Base-by-base conservation (phyloP, 2,113 vertebrate genomes). In the Serilophus lunatus region DNA sequence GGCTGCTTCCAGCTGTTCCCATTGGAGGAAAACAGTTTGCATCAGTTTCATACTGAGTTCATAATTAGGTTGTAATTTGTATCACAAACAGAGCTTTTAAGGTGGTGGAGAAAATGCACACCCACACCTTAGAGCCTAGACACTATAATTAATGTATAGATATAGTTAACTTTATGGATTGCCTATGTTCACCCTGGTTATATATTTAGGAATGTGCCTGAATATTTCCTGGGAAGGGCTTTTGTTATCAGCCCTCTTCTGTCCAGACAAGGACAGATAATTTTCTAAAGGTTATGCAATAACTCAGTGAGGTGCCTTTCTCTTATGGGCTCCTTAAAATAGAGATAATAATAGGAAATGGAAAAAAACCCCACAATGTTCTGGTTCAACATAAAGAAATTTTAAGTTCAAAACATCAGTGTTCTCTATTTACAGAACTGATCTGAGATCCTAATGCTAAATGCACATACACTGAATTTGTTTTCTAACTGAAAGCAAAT, bases 251-350 rank as follows among this genome's bases (percentile, higher is more conserved):
- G 26, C 29, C 23, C 29, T 86, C 9, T 74, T 74, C 22, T 42
- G 51, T 71, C 47, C 80, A 33, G 68, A 59, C 38, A 90, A 92
- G 86, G 89, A 86, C 76, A 78, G 63, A 72, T 44, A 4, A 40
- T 81, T 89, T 92, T 92, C 59, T 75, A 91, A 88, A 70, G 66
- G n/a, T 89, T 89, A 77, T 59, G 50, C 17, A 94, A 42, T 70
- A 89, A 60, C 77, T 51, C 60, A 38, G n/a, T 23, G 17, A 51
- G 69, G 10, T 74, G 17, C 11, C 15, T 65, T 80, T 88, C 54
- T 90, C 42, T 57, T 86, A 42, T 23, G 44, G 19, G 56, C n/a
- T 86, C 29, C 44, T 44, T 70, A n/a, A 72, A 83, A 86, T 26
- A 66, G 18, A 59, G 8, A 60, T 28, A 82, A 70, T 54, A 82